A percentile compares a stretch with the other conserved stretches of the same genome.
Conservation (phyloP, 2,113 vertebrate species). For the Irena cyanogastra region DNA sequence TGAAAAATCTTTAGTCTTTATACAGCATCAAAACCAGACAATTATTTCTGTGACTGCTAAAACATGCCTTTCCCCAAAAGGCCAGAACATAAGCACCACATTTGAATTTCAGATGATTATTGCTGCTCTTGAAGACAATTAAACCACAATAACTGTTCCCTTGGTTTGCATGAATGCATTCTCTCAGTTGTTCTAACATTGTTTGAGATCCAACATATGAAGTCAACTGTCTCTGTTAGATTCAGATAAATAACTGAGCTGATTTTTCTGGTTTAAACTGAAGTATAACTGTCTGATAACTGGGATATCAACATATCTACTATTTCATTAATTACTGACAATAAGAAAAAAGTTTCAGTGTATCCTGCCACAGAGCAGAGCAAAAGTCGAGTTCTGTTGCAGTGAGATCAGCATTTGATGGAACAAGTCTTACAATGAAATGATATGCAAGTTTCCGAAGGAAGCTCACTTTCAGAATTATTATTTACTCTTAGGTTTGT, state of each 20-base stretch:
- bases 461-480: background rate
- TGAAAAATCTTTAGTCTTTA: background rate
- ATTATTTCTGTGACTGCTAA: background rate
- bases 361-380: background rate
- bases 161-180: background rate
- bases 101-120: slow-evolving; percentile 1
- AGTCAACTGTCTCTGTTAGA: background rate
- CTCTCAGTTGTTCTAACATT: background rate
- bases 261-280: background rate
- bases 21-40: background rate
- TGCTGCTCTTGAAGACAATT: background rate
- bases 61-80: background rate
- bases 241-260: background rate
- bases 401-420: background rate
- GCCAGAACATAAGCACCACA: background rate
- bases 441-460: background rate
- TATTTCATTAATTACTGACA: background rate
- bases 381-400: background rate
- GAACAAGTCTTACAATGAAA: background rate
- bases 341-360: background rate
- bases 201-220: background rate
- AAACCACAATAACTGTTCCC: background rate
- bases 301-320: background rate
- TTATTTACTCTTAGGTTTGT: background rate
- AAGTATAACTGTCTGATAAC: background rate